Percentiles rank a stretch among this genome's conserved stretches.
Evolutionary conservation across 2,888 invertebrate species (phyloP).

Genomic region (Thereva nobilitata): DNA sequence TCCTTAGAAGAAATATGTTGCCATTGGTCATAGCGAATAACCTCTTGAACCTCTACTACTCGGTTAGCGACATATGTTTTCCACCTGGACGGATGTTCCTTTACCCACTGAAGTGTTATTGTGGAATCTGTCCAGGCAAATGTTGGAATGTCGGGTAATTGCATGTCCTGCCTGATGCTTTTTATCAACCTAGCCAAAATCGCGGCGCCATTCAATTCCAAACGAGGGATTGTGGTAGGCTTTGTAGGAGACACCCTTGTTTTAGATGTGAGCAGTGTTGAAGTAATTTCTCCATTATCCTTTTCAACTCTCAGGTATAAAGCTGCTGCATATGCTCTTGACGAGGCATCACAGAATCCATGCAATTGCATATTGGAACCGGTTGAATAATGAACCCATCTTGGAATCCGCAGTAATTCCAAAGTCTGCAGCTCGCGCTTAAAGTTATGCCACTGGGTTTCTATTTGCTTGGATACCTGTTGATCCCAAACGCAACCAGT

Average conservation of each 20-base stretch:
- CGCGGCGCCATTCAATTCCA: slow-evolving; percentile 42
- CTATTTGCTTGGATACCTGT: background rate
- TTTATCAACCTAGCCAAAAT: background rate
- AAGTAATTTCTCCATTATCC: background rate
- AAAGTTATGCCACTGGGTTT: background rate
- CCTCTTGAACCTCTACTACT: background rate
- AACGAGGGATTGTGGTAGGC: slow-evolving; percentile 42
- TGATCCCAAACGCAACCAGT: background rate
- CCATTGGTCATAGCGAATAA: background rate
- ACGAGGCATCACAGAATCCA: slow-evolving; percentile 13
- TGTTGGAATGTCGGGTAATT: background rate
- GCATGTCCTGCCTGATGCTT: background rate
- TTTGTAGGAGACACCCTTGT: slow-evolving; percentile 37
- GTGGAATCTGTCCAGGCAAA: slow-evolving; percentile 10
- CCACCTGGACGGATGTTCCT: slow-evolving; percentile 1
- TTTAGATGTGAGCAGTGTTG: background rate
- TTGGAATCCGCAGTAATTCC: background rate
- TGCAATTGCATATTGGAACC: background rate
- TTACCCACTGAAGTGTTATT: slow-evolving; percentile 10
- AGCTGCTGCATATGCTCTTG: slow-evolving; percentile 14
- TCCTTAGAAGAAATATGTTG: background rate
- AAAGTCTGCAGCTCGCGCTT: background rate
- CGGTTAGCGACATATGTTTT: slow-evolving; percentile 14
- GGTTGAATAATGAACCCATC: background rate
- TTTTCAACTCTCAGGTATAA: background rate